Conservation (phyloP, 2,797 vertebrate genomes). For the Tadarida brasiliensis region DNA sequence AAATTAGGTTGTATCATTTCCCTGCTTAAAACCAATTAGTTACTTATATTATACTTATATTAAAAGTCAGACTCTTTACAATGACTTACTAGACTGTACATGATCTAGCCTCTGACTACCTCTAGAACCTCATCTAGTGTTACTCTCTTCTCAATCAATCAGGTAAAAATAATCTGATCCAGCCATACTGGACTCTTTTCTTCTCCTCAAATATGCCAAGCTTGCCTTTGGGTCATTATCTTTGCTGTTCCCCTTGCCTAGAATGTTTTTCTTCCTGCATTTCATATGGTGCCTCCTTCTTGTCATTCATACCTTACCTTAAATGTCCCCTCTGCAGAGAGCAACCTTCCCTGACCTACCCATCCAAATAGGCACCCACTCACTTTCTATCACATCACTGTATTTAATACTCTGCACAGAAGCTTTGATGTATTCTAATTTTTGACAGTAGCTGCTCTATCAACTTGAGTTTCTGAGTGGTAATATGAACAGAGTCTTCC, state of each 20-base stretch:
- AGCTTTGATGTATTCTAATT: background rate
- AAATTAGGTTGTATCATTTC: conserved; percentile 52
- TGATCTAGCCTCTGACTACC: background rate
- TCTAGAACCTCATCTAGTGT: background rate
- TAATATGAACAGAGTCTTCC: background rate
- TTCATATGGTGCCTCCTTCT: conserved; percentile 16
- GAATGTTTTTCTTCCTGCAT: background rate
- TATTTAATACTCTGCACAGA: background rate
- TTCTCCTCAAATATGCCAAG: conserved; percentile 44
- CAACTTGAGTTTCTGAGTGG: background rate
- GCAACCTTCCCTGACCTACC: background rate
- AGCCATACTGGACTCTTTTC: background rate
- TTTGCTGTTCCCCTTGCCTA: conserved; percentile 11
- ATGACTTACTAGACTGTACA: background rate
- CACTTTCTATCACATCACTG: conserved; percentile 12
- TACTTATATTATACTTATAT: background rate
- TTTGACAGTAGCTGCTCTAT: background rate
- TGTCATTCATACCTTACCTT: conserved; percentile 5
- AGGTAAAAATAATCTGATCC: background rate
- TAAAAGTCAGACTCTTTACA: conserved; percentile 49
- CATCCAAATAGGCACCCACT: background rate
- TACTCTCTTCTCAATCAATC: background rate
- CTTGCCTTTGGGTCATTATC: conserved; percentile 9
- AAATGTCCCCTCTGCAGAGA: conserved; percentile 24
- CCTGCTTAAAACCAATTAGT: conserved; percentile 43